Evolutionary conservation across 1,140 invertebrate species (phyloP).

Genomic region (Neocloeon triangulifer): DNA sequence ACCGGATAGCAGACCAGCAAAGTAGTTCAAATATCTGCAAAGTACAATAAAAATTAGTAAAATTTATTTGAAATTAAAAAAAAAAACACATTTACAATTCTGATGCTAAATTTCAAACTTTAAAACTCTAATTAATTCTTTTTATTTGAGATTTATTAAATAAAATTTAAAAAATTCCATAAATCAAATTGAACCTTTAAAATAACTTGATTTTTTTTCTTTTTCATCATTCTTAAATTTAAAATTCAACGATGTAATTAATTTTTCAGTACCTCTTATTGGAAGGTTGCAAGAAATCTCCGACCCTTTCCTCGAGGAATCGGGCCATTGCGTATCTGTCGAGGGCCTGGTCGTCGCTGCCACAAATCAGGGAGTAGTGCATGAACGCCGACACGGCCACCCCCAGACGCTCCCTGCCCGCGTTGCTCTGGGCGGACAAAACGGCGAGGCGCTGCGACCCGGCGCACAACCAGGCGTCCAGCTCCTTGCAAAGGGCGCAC

Average conservation of each 20-base stretch:
- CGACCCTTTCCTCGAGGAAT: constrained; percentile 72
- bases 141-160: too few species aligned
- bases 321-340: constrained; percentile 80
- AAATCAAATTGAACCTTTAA: too few species aligned
- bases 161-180: too few species aligned
- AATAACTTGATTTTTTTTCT: too few species aligned
- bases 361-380: constrained; percentile 83
- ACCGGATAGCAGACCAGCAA: constrained; percentile 70
- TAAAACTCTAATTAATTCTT: too few species aligned
- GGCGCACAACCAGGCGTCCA: constrained; percentile 71
- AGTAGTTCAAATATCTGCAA: constrained; percentile 66
- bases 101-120: too few species aligned
- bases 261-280: constrained; percentile 49
- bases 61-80: too few species aligned
- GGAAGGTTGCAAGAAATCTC: constrained; percentile 58
- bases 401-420: constrained; percentile 52
- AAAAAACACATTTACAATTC: too few species aligned
- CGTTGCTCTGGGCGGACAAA: constrained; percentile 57
- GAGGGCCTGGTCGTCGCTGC: constrained; percentile 65
- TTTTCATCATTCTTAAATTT: background rate
- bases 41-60: constrained; percentile 3
- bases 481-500: constrained; percentile 76
- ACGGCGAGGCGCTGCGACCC: constrained; percentile 63
- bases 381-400: constrained; percentile 79
- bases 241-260: background rate